Evolutionary conservation across 2,888 invertebrate genomes (phyloP), one percentile per base, ranked within the genome.

Genomic region (Pardosa pseudoannulata): DNA sequence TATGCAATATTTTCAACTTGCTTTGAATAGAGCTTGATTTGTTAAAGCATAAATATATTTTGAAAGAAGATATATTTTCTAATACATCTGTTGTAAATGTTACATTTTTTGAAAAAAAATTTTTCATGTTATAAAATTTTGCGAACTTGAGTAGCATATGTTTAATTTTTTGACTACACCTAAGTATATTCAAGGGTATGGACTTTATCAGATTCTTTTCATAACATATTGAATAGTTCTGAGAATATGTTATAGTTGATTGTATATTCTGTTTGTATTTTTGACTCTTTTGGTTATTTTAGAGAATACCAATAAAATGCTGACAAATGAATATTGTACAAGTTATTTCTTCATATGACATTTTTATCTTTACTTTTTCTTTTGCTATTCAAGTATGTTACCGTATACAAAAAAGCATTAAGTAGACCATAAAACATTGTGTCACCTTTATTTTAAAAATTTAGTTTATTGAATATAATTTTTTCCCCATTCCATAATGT

Each of bases 61-160:
- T 19, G 56, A 23, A 23, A 11, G 27, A 62, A 74, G 46, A 32
- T 74, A 74, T 74, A 74, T 81, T 68, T 73, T 74, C 67, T 67
- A 68, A 81, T 74, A 81, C 39, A 32, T 64, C 16, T 41, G n/a
- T 32, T 39, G 9, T 31, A 46, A 72, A 23, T 70, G 39, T 50
- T 39, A 74, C 29, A 80, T 65, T 68, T 81, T 46, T 74, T 31
- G n/a, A 68, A 81, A 62, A n/a, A n/a, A n/a, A 56, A 62, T 65
- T 13, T 79, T 65, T 65, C 65, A n/a, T 76, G 50, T 71, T 71
- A n/a, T n/a, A 56, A 56, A 23, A 2, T 46, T 5, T 56, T 56
- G 56, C 56, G 5, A 16, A 56, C 19, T 56, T 23, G 3, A 19
- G 23, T 56, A 56, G 5, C 0, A 23, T 56, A 6, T 56, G 16